Percentiles rank a stretch among this genome's conserved stretches.
Conservation (phyloP, 2,888 invertebrate species). For the Coelinius sp. region DNA sequence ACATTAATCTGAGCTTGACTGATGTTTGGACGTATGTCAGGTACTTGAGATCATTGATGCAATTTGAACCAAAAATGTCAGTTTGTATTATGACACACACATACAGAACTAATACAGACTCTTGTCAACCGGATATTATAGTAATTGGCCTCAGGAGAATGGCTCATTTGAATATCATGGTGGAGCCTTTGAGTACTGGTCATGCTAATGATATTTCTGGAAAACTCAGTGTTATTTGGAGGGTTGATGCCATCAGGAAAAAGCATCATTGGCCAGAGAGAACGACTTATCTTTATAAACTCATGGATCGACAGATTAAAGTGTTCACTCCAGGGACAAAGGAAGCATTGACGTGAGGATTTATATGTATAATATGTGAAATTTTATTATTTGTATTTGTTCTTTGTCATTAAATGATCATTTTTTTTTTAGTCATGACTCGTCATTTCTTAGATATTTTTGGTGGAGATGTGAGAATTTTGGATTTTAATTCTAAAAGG, state of each 20-base stretch:
- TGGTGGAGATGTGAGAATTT: too few species aligned
- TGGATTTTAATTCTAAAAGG: too few species aligned
- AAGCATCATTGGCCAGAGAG: conserved; percentile 61
- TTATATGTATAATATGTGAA: not conserved
- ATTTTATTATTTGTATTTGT: conserved; percentile 17
- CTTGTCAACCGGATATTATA: conserved; percentile 70
- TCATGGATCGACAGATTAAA: conserved; percentile 82
- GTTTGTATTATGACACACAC: conserved; percentile 62
- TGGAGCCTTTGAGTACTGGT: conserved; percentile 81
- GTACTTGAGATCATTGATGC: conserved; percentile 59
- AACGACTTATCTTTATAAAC: conserved; percentile 77
- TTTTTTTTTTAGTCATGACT: too few species aligned
- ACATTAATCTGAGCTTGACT: conserved; percentile 74
- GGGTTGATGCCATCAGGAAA: conserved; percentile 53
- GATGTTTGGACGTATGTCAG: conserved; percentile 70
- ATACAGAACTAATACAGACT: conserved; percentile 73
- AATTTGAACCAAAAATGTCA: conserved; percentile 51
- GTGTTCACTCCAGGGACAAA: conserved; percentile 79
- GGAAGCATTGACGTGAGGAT: conserved; percentile 38
- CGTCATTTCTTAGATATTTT: too few species aligned
- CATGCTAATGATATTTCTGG: conserved; percentile 83
- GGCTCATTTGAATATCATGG: conserved; percentile 76
- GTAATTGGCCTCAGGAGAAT: conserved; percentile 77
- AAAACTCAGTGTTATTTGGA: conserved; percentile 74
- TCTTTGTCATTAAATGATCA: not conserved